phyloP scores from a whole-genome alignment of 2,888 invertebrate genomes.

The Tetheella fluctuosa region DNA sequence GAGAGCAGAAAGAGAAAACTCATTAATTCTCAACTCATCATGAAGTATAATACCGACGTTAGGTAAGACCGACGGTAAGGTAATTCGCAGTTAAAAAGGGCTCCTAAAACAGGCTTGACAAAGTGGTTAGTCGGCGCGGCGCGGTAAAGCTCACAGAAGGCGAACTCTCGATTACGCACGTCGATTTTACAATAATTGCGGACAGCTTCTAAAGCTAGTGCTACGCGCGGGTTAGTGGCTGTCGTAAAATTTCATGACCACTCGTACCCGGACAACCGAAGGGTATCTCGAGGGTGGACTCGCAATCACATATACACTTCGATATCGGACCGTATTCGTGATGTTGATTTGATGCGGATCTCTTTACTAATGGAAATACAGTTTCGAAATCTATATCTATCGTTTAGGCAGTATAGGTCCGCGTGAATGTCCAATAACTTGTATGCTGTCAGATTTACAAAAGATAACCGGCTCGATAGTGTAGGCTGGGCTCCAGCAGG shows the following conservation, averaged over 20 bases:
- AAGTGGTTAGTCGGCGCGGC: conserved; percentile 54
- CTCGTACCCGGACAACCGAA: conserved; percentile 50
- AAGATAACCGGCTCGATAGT: conserved; percentile 63
- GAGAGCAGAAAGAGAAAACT: conserved; percentile 17
- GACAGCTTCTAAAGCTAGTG: conserved; percentile 64
- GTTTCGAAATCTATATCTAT: conserved; percentile 34
- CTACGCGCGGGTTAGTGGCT: conserved; percentile 66
- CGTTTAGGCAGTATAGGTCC: conserved; percentile 25
- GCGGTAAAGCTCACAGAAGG: conserved; percentile 36
- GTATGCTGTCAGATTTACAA: conserved; percentile 70
- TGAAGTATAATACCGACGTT: conserved; percentile 50
- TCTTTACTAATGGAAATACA: conserved; percentile 46
- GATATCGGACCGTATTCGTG: conserved; percentile 28
- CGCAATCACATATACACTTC: conserved; percentile 41
- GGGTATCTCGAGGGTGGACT: conserved; percentile 48
- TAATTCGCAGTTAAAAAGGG: conserved; percentile 59
- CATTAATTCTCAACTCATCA: conserved; percentile 39
- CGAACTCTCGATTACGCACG: conserved; percentile 56
- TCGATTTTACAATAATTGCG: conserved; percentile 69
- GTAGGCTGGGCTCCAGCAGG: conserved; percentile 51
- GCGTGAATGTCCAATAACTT: conserved; percentile 57
- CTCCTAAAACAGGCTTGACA: conserved; percentile 60
- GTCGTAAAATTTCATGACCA: conserved; percentile 72
- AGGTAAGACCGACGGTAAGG: conserved; percentile 47
- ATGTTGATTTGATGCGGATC: conserved; percentile 43